Evolutionary conservation across 2,797 vertebrate genomes (phyloP), one percentile per base, ranked within the genome.

Genomic region (Platyrinchus mystaceus): DNA sequence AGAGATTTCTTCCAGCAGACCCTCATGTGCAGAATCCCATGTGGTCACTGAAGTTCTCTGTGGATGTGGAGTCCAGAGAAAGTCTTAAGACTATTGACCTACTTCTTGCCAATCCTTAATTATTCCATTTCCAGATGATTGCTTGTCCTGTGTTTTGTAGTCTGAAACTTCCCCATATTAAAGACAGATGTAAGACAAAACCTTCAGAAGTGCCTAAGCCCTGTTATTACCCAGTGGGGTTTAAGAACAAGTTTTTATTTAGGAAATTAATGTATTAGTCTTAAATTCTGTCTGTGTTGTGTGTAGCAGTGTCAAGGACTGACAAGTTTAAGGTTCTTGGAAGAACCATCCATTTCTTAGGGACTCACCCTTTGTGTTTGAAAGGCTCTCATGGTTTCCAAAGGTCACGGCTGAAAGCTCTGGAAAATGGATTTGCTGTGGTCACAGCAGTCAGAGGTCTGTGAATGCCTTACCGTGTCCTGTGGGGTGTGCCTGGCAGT

Each of bases 201-300:
- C 75, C 60, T 82, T 94, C 90, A 82, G 63, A 96, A 96, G 95
- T 96, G 94, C 95, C 95, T 95, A 96, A 92, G 84, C 90, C 87
- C 91, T 84, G 70, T 91, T 88, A 81, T 62, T 93, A 76, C 8
- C 81, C 80, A 68, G 36, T 70, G 64, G 91, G 89, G 80, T 89
- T 96, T 95, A 93, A 95, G 94, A 95, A 93, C 50, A 79, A 84
- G 52, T 86, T 88, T 94, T 91, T 94, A 88, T 93, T 78, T 90
- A 82, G 60, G 80, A 86, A 70, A 49, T 66, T 2, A 89, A 76
- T 66, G 34, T 50, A 69, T 53, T 85, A 73, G 34, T 86, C 47
- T 47, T 87, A 71, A 93, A 89, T 87, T 93, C 58, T 86, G 3
- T 92, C 50, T 75, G n/a, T 82, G 32, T 69, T 85, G 53, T 75